Conservation (phyloP, 2,888 invertebrate genomes). For the Nemurella pictetii region DNA sequence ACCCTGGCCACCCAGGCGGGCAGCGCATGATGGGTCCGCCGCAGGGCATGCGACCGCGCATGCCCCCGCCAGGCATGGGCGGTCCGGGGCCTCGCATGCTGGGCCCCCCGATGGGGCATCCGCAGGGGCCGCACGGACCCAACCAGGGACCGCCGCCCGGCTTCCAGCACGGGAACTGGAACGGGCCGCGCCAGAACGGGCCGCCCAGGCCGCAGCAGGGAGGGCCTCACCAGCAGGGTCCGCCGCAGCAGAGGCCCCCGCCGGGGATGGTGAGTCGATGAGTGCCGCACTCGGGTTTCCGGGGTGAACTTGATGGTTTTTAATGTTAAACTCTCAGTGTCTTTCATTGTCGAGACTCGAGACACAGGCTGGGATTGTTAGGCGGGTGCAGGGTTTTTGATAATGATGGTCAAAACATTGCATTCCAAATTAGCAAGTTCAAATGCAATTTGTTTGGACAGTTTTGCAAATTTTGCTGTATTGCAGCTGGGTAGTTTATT, state of each 20-base stretch:
- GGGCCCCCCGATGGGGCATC: conserved; percentile 57
- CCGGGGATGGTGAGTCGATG: conserved; percentile 63
- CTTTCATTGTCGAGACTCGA: no score
- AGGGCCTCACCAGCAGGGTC: conserved; percentile 58
- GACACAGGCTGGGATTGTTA: no score
- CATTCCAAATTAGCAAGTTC: no score
- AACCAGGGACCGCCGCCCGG: conserved; percentile 61
- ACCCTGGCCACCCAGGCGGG: conserved; percentile 50
- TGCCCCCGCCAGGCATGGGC: conserved; percentile 60
- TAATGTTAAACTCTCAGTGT: no score
- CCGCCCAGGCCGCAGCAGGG: conserved; percentile 43
- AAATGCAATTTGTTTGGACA: no score
- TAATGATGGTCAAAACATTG: no score
- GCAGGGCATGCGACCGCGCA: conserved; percentile 56
- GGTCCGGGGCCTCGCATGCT: conserved; percentile 60
- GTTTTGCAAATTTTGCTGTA: no score
- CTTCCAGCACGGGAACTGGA: conserved; percentile 62
- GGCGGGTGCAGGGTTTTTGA: no score
- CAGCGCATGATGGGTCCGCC: conserved; percentile 62
- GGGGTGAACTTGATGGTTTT: no score
- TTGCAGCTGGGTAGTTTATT: no score
- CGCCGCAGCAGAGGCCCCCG: conserved; percentile 56
- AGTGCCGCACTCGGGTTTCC: no score
- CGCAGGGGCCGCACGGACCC: conserved; percentile 57
- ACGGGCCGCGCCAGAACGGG: conserved; percentile 60